Conservation (phyloP, 1,140 invertebrate species). For the Stegodyphus mimosarum region DNA sequence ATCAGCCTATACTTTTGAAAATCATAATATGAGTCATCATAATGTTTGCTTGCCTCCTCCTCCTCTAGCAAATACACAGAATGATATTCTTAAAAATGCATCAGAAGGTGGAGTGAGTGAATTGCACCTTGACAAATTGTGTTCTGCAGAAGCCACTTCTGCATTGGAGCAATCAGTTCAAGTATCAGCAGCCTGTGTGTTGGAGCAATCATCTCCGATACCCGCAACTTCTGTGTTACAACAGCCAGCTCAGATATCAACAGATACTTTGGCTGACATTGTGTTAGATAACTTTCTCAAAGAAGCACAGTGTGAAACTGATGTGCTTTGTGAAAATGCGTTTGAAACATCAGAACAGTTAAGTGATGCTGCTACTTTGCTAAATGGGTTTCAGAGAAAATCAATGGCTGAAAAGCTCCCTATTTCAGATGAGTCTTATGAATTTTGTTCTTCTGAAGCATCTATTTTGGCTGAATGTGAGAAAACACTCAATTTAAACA, state of each 20-base stretch:
- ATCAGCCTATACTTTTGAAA: neutral
- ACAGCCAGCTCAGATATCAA: neutral
- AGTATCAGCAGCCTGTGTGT: too few relatives aligned
- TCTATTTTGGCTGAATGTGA: conserved; percentile 16
- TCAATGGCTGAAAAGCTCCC: neutral
- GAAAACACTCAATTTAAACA: conserved; percentile 12
- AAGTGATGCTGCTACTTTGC: neutral
- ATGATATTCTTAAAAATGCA: too few relatives aligned
- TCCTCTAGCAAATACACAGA: too few relatives aligned
- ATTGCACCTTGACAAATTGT: too few relatives aligned
- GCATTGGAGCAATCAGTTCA: too few relatives aligned
- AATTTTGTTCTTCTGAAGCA: neutral
- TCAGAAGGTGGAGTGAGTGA: too few relatives aligned
- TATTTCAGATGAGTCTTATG: neutral
- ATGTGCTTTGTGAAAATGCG: conserved; percentile 9
- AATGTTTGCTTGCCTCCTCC: neutral
- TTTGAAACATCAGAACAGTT: neutral
- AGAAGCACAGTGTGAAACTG: neutral
- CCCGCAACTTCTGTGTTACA: too few relatives aligned
- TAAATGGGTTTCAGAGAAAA: neutral
- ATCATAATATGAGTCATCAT: neutral
- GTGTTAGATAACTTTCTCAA: conserved; percentile 16
- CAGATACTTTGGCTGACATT: conserved; percentile 27
- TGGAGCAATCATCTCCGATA: too few relatives aligned
- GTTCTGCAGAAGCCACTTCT: too few relatives aligned